Base-by-base conservation (phyloP, 2,797 vertebrate species). In the Aulostomus chinensis region DNA sequence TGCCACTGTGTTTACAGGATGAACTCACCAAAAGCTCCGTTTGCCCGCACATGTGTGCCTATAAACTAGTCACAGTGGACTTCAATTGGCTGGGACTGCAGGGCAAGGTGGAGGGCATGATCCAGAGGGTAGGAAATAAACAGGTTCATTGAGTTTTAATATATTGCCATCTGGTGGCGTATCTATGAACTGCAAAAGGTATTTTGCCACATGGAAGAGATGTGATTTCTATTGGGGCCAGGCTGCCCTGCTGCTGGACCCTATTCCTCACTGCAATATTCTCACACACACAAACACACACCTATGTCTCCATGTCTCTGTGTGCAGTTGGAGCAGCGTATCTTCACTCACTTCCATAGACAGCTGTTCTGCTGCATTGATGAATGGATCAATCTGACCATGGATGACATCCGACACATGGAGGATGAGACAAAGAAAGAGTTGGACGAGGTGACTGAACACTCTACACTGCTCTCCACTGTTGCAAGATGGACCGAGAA, bases 361-460 rank as follows among this genome's bases (percentile, higher is more conserved):
- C 94, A 99, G 87, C 89, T 99, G 52, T 99, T 99, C 76, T 99
- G 97, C 81, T 94, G 91, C 91, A 86, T 99, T 0, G 97, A 99
- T 78, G 89, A 79, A 30, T 99, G 97, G 97, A 87, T 95, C 26
- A 85, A 92, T 42, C 91, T 99, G 87, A 88, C 94, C 2, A 99
- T 99, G 96, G 94, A 97, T 0, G 96, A 99, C 84, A 99, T 99
- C 54, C 92, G 97, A 35, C 91, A 88, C 49, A 97, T 98, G 94
- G 97, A 99, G 82, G 96, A 94, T 0, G 93, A 97, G 67, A 98
- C 96, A 0, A 93, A 95, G 90, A 91, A 85, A 65, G 92, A 96
- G 81, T 93, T 99, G 69, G 93, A 98, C 77, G 89, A 98, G 91
- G 97, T 97, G 62, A 89, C 37, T 28, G 16, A 47, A n/a, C 18